Conservation (phyloP, 2,113 vertebrate species). For the Leiothrix lutea region DNA sequence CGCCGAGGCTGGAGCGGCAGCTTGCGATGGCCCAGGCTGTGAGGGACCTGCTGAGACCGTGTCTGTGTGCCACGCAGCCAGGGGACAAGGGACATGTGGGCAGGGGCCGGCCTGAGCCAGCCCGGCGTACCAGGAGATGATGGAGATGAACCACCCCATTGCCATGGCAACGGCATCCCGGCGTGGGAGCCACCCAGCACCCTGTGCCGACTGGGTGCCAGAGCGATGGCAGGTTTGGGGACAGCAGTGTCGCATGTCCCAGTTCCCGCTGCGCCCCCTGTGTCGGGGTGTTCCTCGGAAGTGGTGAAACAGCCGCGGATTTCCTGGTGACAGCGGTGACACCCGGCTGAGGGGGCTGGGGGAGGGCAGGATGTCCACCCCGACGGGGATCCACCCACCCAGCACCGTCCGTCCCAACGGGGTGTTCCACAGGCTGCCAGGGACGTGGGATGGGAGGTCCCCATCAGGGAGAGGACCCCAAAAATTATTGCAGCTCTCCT, state of each 20-base stretch:
- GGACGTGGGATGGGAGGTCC: no score
- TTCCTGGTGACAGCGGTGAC: background rate
- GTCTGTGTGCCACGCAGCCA: background rate
- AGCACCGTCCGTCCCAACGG: rapidly evolving
- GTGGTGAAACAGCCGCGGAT: background rate
- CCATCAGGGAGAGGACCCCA: background rate
- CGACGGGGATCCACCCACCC: background rate
- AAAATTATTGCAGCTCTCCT: background rate
- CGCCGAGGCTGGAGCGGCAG: background rate
- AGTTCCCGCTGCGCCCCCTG: background rate
- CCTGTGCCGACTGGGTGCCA: background rate
- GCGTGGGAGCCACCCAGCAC: background rate
- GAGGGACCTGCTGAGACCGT: background rate
- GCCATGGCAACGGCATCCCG: background rate
- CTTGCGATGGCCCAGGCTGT: background rate
- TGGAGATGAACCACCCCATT: background rate
- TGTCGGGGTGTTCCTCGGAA: background rate
- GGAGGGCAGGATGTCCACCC: background rate
- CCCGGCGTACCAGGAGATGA: background rate
- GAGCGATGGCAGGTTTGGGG: rapidly evolving
- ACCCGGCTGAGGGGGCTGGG: background rate
- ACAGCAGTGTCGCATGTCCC: background rate
- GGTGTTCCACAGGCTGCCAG: background rate
- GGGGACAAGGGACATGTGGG: background rate
- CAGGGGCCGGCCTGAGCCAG: background rate